Evolutionary conservation across 2,113 vertebrate genomes (phyloP).

Genomic region (Chloropsis hardwickii): DNA sequence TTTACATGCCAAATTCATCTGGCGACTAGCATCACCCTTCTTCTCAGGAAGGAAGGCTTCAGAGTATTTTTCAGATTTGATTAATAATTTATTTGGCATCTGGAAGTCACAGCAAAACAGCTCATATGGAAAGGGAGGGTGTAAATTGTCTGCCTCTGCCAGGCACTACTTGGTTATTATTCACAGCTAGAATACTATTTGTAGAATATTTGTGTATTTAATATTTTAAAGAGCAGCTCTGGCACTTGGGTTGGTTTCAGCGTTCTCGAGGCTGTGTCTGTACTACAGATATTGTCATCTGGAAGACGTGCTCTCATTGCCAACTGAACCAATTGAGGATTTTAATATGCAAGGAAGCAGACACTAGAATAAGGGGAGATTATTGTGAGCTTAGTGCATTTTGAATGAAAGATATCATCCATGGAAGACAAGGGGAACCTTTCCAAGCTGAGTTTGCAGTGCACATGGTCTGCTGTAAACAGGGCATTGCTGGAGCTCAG

Average conservation of each 20-base stretch:
- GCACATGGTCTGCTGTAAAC: not conserved
- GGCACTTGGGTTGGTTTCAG: constrained; percentile 5
- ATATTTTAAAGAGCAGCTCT: constrained; percentile 34
- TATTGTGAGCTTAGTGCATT: not conserved
- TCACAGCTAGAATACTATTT: constrained; percentile 24
- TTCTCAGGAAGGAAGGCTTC: not conserved
- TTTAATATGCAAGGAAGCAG: not conserved
- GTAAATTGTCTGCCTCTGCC: constrained; percentile 15
- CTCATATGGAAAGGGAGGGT: constrained; percentile 16
- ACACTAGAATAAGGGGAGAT: not conserved
- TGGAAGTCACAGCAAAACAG: constrained; percentile 19
- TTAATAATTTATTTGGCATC: constrained; percentile 58
- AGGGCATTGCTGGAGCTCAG: not conserved
- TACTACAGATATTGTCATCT: not conserved
- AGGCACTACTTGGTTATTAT: not conserved
- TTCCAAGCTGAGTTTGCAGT: not conserved
- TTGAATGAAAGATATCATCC: not conserved
- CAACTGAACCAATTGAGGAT: not conserved
- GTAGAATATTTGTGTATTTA: constrained; percentile 56
- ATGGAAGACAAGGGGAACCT: not conserved
- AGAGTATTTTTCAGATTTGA: not conserved
- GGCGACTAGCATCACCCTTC: not conserved
- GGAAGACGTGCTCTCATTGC: not conserved
- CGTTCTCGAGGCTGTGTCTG: not conserved
- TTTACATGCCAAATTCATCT: not conserved